Conservation (phyloP, 2,888 invertebrate species). For the Dichetophora obliterata region DNA sequence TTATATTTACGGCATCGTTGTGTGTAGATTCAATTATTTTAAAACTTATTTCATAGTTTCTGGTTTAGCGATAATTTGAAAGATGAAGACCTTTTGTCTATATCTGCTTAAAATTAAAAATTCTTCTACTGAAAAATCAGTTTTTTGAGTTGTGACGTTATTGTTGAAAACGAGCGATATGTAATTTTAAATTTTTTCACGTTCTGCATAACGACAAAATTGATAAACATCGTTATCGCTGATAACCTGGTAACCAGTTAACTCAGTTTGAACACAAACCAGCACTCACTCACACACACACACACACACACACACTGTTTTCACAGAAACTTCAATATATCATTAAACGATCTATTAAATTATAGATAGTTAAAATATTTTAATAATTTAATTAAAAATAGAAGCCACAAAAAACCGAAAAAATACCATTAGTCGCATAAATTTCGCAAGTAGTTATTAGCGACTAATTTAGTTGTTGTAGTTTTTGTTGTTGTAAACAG, state of each 20-base stretch:
- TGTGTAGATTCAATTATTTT: no score
- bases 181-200: neutral
- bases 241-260: neutral
- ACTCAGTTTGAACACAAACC: no score
- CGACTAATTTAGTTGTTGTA: neutral
- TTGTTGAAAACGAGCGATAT: no score
- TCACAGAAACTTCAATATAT: neutral
- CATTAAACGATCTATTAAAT: neutral
- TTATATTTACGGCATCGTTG: no score
- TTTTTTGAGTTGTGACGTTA: no score
- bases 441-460: neutral
- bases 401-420: neutral
- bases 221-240: no score
- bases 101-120: no score
- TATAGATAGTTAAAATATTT: neutral
- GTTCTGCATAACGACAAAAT: no score
- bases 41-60: no score
- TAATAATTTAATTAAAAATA: constrained; percentile 11
- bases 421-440: neutral
- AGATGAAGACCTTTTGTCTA: no score
- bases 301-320: neutral
- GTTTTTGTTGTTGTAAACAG: neutral
- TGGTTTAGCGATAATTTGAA: no score
- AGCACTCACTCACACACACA: neutral
- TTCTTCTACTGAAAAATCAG: no score